Conservation (phyloP, 2,888 invertebrate genomes). For the Syritta pipiens region DNA sequence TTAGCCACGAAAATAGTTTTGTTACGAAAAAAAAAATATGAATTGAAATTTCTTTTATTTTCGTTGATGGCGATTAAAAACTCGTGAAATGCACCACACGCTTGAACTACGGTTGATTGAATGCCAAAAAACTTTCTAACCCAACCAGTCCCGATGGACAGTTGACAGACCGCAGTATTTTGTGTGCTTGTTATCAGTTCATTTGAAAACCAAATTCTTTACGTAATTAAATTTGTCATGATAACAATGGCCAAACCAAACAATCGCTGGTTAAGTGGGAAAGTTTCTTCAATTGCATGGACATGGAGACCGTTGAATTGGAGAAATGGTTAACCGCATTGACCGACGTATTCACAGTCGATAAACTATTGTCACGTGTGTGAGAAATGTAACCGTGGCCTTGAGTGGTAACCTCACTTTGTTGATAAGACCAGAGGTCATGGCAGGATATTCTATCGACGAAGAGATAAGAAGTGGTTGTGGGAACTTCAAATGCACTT, state of each 20-base stretch:
- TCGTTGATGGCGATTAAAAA: no score
- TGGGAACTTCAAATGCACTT: no score
- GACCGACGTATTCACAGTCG: background rate
- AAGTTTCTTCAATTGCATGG: slow-evolving; percentile 4
- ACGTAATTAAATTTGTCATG: slow-evolving; percentile 20
- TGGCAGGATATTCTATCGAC: background rate
- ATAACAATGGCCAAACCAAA: background rate
- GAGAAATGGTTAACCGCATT: slow-evolving; percentile 3
- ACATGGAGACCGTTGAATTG: no score
- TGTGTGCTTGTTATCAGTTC: slow-evolving; percentile 15
- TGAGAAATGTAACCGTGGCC: background rate
- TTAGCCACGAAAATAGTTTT: background rate
- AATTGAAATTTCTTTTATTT: no score
- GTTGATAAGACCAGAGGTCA: background rate
- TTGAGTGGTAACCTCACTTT: slow-evolving; percentile 1
- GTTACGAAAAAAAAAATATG: slow-evolving; percentile 1
- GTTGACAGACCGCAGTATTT: slow-evolving; percentile 9
- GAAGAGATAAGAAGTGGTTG: no score
- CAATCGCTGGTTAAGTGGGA: background rate
- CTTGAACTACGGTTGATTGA: slow-evolving; percentile 1
- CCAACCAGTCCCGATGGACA: no score
- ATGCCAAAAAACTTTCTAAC: slow-evolving; percentile 10
- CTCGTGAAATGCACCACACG: slow-evolving; percentile 9
- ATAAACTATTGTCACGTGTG: background rate
- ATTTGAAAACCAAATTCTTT: background rate